A percentile compares a stretch with the other conserved stretches of the same genome.
Evolutionary conservation across 2,888 invertebrate genomes (phyloP).

Genomic region (Eristalinus sepulchralis): DNA sequence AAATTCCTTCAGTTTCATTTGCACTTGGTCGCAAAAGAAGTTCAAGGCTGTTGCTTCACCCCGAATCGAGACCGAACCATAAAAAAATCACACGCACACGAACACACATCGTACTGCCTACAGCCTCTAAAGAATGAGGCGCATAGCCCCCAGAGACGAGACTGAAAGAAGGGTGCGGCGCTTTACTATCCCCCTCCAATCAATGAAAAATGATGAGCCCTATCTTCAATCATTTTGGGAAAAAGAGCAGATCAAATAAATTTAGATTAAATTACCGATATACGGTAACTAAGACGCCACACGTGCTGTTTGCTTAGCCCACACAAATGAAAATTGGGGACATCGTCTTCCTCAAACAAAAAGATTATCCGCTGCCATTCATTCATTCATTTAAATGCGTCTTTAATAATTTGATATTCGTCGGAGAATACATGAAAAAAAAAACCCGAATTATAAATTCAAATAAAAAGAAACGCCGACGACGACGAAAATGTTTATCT

Average conservation of each 20-base stretch:
- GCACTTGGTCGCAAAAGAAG: slow-evolving; percentile 12
- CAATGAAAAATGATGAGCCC: not conserved
- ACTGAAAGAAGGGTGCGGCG: not conserved
- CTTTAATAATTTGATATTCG: slow-evolving; percentile 51
- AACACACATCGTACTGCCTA: not conserved
- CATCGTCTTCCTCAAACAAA: slow-evolving; percentile 30
- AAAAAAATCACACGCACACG: not conserved
- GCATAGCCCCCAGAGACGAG: not conserved
- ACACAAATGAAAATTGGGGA: slow-evolving; percentile 35
- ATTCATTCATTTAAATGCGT: slow-evolving; percentile 49
- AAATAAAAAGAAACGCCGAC: slow-evolving; percentile 34
- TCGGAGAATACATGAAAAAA: not conserved
- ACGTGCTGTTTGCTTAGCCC: slow-evolving; percentile 45
- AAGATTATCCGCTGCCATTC: not conserved
- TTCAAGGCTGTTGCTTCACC: slow-evolving; percentile 25
- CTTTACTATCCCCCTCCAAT: not conserved
- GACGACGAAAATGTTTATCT: slow-evolving; percentile 39
- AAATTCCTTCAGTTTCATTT: not conserved
- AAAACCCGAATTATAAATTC: not conserved
- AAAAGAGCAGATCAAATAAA: slow-evolving; percentile 40
- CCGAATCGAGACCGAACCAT: not conserved
- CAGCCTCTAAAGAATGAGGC: not conserved
- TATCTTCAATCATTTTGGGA: slow-evolving; percentile 23
- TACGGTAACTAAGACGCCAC: slow-evolving; percentile 34
- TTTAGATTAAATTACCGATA: slow-evolving; percentile 39